Evolutionary conservation across 1,140 invertebrate genomes (phyloP), one percentile per base, ranked within the genome.

Genomic region (Psix sp.): DNA sequence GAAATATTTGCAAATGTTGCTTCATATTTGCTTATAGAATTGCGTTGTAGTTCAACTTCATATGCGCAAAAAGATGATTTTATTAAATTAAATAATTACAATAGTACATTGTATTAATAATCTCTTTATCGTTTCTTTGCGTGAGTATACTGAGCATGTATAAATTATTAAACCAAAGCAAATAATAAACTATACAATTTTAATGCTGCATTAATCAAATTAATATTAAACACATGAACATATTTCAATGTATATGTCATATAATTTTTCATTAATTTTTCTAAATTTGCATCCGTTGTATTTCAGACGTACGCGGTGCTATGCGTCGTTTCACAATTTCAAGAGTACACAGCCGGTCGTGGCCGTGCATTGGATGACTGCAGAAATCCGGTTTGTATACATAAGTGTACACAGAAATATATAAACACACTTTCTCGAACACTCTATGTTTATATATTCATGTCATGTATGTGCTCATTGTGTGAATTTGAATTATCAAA

Each of bases 321-420:
- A 7, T 94, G 93, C 88, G 93, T 95, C 39, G 90, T 94, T 71
- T 94, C 93, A 3, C 93, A 94, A 79, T 94, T 93, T 77, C 93
- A 94, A 81, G 93, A 94, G 80, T 92, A 94, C 67, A 87, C 89
- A 59, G 92, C 89, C 5, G 93, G 93, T 3, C 84, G 93, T 48
- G 93, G 93, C 2, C 93, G 91, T 10, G 91, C 91, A 1, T 88
- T 88, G 20, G 90, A 92, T 66, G 90, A 91, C 68, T 80, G 76
- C 67, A 81, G 84, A 60, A 56, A 82, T 26, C 78, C 80, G 80
- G 86, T 87, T 77, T 79, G 85, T 85, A 83, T 9, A 43, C 20
- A n/a, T n/a, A n/a, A n/a, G n/a, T n/a, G n/a, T n/a, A n/a, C n/a
- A n/a, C n/a, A n/a, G n/a, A n/a, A n/a, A n/a, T n/a, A n/a, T n/a